Conservation (phyloP, 2,797 vertebrate species). For the Anniella stebbinsi region DNA sequence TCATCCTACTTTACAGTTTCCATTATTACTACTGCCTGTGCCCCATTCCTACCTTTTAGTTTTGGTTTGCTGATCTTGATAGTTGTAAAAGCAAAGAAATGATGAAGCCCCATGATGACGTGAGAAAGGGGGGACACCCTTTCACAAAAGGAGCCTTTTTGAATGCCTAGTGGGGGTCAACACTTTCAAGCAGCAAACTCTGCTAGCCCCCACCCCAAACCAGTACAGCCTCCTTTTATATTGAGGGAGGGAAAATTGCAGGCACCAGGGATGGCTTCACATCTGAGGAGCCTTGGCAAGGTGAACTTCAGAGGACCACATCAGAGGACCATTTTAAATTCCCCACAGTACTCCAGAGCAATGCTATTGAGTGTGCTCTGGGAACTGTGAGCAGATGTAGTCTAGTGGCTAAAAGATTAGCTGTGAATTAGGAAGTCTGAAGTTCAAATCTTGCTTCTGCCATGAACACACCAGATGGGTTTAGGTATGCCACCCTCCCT, state of each 20-base stretch:
- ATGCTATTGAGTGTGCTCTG: not conserved
- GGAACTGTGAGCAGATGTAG: not conserved
- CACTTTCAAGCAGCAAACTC: too few species aligned
- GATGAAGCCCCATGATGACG: not conserved
- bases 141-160: not conserved
- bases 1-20: not conserved
- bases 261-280: not conserved
- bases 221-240: not conserved
- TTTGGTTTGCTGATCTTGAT: too few species aligned
- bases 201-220: not conserved
- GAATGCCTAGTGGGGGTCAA: not conserved
- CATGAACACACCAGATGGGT: not conserved
- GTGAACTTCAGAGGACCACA: constrained; percentile 5
- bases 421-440: not conserved
- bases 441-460: not conserved
- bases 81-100: too few species aligned
- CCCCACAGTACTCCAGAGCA: not conserved
- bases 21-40: not conserved
- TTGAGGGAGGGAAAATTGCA: not conserved
- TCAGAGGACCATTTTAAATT: not conserved
- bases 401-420: not conserved
- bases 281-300: not conserved
- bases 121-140: too few species aligned
- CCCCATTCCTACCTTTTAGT: not conserved
- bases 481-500: too few species aligned